Conservation (phyloP, 2,113 vertebrate species). For the Laticauda laticaudata region DNA sequence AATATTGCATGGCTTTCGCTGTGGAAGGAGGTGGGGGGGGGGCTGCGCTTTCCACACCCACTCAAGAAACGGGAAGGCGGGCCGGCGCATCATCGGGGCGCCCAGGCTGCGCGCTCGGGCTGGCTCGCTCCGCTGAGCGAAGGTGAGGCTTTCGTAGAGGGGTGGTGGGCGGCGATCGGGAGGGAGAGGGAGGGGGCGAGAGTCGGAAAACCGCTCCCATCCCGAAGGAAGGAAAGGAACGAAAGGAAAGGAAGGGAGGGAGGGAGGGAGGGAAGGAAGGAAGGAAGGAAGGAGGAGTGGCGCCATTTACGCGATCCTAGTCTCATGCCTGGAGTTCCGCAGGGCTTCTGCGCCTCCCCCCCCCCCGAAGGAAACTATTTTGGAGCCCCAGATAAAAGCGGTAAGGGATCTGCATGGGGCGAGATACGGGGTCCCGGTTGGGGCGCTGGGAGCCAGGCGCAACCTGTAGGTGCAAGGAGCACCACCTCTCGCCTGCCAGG, state of each 20-base stretch:
- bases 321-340: background rate
- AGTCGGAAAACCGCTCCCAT: background rate
- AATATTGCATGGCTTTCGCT: conserved; percentile 28
- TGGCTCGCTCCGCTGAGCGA: conserved; percentile 16
- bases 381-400: background rate
- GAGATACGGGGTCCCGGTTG: conserved; percentile 30
- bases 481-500: background rate
- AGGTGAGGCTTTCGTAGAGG: conserved; percentile 1
- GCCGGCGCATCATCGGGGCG: conserved; percentile 71
- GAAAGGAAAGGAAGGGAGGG: background rate
- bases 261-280: too few relatives aligned
- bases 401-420: background rate
- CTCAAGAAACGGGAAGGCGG: conserved; percentile 41
- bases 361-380: background rate
- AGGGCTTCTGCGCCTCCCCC: background rate
- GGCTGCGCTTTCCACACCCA: background rate
- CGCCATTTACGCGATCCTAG: background rate
- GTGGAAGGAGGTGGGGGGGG: background rate
- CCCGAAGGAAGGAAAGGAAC: background rate
- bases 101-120: conserved; percentile 70
- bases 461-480: background rate
- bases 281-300: background rate
- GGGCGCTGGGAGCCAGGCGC: background rate
- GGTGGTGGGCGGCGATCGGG: conserved; percentile 52
- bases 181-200: conserved; percentile 44